Evolutionary conservation across 2,113 vertebrate genomes (phyloP), one percentile per base, ranked within the genome.

Genomic region (Myrmecophaga tridactyla): DNA sequence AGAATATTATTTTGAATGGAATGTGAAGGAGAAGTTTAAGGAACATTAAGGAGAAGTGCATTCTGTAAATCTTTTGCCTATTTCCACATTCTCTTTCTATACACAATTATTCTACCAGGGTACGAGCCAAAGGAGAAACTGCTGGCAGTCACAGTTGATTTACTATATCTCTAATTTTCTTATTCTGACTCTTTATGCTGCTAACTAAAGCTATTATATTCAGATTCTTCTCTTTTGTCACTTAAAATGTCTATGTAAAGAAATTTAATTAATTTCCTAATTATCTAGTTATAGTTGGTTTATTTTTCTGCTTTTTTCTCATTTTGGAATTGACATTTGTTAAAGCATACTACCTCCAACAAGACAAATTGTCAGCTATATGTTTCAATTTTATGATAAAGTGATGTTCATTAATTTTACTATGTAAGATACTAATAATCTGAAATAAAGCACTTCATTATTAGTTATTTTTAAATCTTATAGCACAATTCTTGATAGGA

Each of bases 371-470:
- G 31, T 48, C 67, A 93, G 7, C 41, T 95, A 20, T 29, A 80
- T 82, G 3, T 65, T 60, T 43, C 9, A 31, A 6, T 48, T 65
- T 95, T 56, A 69, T 95, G 31, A 80, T 67, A n/a, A n/a, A n/a
- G n/a, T n/a, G 72, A 48, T 21, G 11, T 43, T 78, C 62, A 86
- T 78, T 85, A 46, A 82, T 72, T 94, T 94, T 95, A 36, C 20
- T 86, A 12, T 31, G 2, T 43, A 70, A 94, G 14, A 8, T 39
- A 48, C 70, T 63, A 56, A 72, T 86, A 75, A 3, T 81, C 21
- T 81, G 63, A 96, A 95, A 76, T 11, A 63, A 83, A 65, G 78
- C 11, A 41, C 7, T 78, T 86, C 72, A 53, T 85, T 94, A 88
- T 73, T 89, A 23, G 4, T 58, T 80, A 88, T 85, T 90, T 89